Conservation (phyloP, 2,888 invertebrate species). For the Blastobasis lacticolella region DNA sequence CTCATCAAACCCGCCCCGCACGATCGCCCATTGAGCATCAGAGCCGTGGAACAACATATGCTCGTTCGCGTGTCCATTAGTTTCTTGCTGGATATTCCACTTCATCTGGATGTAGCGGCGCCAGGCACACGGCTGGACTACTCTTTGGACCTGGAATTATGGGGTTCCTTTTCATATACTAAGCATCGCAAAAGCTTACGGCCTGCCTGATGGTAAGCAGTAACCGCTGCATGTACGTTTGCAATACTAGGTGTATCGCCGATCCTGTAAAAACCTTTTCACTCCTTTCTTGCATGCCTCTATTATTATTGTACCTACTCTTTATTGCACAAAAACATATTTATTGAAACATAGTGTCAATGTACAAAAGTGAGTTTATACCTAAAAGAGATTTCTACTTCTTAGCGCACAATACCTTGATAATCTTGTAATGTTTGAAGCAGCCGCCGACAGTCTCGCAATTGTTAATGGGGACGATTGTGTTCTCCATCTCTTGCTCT, state of each 20-base stretch:
- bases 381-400: neutral
- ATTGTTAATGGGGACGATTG: neutral
- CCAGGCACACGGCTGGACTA: neutral
- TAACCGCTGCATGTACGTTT: neutral
- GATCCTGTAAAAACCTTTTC: neutral
- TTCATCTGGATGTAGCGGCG: neutral
- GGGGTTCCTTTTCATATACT: neutral
- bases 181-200: neutral
- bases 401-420: neutral
- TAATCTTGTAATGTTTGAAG: neutral
- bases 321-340: neutral
- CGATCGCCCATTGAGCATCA: neutral
- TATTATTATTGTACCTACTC: neutral
- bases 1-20: neutral
- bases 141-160: neutral
- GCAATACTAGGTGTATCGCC: neutral
- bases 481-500: neutral
- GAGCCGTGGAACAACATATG: conserved; percentile 2
- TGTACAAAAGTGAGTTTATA: neutral
- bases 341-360: neutral
- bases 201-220: neutral
- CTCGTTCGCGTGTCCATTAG: neutral
- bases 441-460: neutral
- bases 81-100: neutral
- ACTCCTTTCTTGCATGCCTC: neutral